phyloP scores from a whole-genome alignment of 37 sponge, comb jelly and placozoan genomes.

The Mnemiopsis leidyi region DNA sequence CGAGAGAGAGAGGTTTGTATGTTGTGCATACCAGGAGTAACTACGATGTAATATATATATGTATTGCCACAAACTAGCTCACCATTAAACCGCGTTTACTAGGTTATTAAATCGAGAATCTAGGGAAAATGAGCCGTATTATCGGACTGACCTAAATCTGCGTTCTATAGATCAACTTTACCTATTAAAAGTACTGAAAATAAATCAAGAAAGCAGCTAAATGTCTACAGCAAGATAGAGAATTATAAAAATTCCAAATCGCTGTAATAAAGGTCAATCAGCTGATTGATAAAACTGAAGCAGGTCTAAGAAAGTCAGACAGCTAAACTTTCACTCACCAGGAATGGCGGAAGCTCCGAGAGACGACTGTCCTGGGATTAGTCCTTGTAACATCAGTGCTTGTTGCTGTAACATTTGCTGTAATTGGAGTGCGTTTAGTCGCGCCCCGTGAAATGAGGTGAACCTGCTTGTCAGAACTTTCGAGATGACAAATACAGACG shows the following conservation, averaged over 20 bases:
- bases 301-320: no score
- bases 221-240: no score
- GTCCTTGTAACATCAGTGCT: background rate
- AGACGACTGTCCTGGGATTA: background rate
- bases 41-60: background rate
- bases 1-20: background rate
- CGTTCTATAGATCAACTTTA: no score
- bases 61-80: background rate
- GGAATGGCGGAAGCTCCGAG: conserved; percentile 32
- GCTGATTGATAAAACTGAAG: no score
- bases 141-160: no score
- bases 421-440: background rate
- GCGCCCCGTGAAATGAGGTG: background rate
- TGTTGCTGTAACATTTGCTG: background rate
- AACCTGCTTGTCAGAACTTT: no score
- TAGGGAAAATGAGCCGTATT: background rate
- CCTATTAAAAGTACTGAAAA: no score
- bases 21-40: background rate
- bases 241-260: no score
- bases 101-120: background rate
- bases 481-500: no score
- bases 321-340: background rate
- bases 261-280: no score
- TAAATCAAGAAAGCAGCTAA: no score
- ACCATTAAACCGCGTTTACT: background rate